Conservation (phyloP, 2,888 invertebrate genomes). For the Pecten maximus region DNA sequence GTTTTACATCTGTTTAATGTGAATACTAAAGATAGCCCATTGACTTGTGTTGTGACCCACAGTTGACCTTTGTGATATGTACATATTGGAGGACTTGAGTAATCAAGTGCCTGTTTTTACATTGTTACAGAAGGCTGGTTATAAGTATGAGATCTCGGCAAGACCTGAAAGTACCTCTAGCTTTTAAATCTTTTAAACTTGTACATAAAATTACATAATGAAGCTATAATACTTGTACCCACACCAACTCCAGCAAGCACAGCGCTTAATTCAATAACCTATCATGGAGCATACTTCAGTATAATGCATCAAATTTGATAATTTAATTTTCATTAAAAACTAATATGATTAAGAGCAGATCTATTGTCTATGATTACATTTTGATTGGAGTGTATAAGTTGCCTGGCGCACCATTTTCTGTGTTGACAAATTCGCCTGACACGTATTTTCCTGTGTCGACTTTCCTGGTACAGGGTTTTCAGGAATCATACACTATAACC, state of each 20-base stretch:
- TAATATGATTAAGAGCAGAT: neutral
- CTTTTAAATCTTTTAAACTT: neutral
- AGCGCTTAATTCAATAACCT: neutral
- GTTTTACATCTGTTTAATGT: neutral
- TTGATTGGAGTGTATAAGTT: neutral
- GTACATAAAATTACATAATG: neutral
- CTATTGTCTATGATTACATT: neutral
- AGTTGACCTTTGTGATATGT: conserved; percentile 26
- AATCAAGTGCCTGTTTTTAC: conserved; percentile 15
- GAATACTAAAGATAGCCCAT: neutral
- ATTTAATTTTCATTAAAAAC: neutral
- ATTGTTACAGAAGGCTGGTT: neutral
- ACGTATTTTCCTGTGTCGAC: too few species aligned
- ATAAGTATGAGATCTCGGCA: neutral
- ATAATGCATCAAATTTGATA: neutral
- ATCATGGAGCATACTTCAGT: neutral
- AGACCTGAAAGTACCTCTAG: neutral
- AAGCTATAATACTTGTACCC: neutral
- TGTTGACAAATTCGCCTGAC: neutral
- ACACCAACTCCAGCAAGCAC: neutral
- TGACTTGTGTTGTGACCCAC: neutral
- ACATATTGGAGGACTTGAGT: conserved; percentile 20
- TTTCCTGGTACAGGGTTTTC: neutral
- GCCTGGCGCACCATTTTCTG: neutral
- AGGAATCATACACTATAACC: neutral